Evolutionary conservation across 2,113 vertebrate genomes (phyloP).

Genomic region (Myrmophylax atrothorax): DNA sequence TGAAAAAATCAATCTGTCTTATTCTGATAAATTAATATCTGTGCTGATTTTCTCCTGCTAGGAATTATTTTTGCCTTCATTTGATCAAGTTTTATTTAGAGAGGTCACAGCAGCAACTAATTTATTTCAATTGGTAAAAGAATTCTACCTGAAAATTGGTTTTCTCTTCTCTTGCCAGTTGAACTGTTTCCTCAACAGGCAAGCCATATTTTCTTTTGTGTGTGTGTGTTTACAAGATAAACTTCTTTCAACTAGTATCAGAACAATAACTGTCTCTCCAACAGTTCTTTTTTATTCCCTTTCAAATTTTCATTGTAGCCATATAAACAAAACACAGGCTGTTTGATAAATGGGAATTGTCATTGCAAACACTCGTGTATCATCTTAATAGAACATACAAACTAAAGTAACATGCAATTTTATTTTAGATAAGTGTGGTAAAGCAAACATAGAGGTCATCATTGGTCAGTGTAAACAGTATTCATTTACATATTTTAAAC

Average conservation of each 20-base stretch:
- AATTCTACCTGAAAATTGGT: neutral
- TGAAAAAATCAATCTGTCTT: slow-evolving; percentile 42
- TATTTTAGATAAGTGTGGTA: neutral
- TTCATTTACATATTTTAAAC: neutral
- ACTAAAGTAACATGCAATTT: neutral
- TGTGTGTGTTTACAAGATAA: slow-evolving; percentile 29
- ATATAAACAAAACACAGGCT: neutral
- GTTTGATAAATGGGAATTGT: slow-evolving; percentile 40
- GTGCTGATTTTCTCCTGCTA: neutral
- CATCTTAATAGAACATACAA: slow-evolving; percentile 14
- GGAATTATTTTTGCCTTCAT: slow-evolving; percentile 5
- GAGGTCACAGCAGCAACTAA: neutral
- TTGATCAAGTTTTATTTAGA: neutral
- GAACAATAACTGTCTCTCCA: neutral
- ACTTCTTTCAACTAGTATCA: neutral
- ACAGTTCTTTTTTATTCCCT: neutral
- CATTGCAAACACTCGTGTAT: neutral
- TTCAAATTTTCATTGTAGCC: neutral
- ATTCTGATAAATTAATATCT: slow-evolving; percentile 15
- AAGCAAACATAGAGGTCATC: neutral
- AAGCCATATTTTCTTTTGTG: neutral
- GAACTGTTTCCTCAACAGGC: neutral
- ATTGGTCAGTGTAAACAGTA: neutral
- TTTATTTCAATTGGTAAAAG: slow-evolving; percentile 21
- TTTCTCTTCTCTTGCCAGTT: slow-evolving; percentile 24